phyloP scores from a whole-genome alignment of 2,888 invertebrate species.

The Nesidiocoris tenuis region DNA sequence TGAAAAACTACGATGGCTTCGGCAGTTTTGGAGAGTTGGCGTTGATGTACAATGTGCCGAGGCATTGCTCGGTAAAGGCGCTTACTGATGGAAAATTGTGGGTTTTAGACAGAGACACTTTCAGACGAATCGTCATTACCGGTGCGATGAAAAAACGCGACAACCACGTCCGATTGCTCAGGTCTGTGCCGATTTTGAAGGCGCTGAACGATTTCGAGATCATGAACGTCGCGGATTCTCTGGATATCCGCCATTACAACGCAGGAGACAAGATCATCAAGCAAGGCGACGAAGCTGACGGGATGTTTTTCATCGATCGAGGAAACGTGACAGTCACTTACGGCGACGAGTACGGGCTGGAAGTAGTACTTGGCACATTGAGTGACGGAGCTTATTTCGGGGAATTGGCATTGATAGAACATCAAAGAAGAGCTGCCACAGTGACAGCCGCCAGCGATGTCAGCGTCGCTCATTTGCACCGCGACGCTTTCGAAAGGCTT shows the following conservation, averaged over 20 bases:
- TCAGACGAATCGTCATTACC: constrained; percentile 92
- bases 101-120: constrained; percentile 97
- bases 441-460: constrained; percentile 81
- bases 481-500: constrained; percentile 43
- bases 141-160: constrained; percentile 97
- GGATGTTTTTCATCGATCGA: constrained; percentile 96
- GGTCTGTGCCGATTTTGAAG: constrained; percentile 94
- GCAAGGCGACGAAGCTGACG: constrained; percentile 91
- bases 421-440: constrained; percentile 92
- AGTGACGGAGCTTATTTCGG: constrained; percentile 84
- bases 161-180: constrained; percentile 82
- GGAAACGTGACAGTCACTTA: constrained; percentile 85
- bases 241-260: constrained; percentile 73
- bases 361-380: constrained; percentile 57
- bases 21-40: constrained; percentile 97
- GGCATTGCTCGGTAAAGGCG: constrained; percentile 84
- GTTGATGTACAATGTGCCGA: constrained; percentile 95
- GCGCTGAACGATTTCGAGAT: constrained; percentile 59
- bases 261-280: constrained; percentile 83
- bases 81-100: constrained; percentile 84
- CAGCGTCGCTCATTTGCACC: constrained; percentile 70
- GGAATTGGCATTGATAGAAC: constrained; percentile 93
- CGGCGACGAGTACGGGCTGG: constrained; percentile 72
- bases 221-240: constrained; percentile 94
- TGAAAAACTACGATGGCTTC: constrained; percentile 68